These are phyloP conservation scores for Cisticola juncidis DNA, from an alignment of 2,113 vertebrate species.

Conservation along the genomic window DNA sequence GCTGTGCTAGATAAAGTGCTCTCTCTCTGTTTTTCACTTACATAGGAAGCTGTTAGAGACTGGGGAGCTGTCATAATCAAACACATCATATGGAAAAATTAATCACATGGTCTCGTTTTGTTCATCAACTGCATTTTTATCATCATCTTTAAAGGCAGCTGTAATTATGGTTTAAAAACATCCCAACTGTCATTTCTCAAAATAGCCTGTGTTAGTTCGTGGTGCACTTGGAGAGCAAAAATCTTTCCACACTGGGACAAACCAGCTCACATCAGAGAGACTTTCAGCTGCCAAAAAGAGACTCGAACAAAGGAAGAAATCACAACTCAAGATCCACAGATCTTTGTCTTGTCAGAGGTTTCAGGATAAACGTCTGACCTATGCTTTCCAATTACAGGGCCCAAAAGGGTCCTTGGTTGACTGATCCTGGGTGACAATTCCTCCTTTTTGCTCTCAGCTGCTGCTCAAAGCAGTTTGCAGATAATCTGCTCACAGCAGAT, in stretches of 20 bases:
- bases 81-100: not conserved
- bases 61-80: conserved; percentile 24
- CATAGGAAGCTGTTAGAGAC: not conserved
- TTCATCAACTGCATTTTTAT: conserved; percentile 17
- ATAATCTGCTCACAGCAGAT: not conserved
- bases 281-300: not conserved
- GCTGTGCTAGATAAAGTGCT: not conserved
- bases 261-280: not conserved
- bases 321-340: not conserved
- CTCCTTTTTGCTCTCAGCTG: not conserved
- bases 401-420: not conserved
- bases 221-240: not conserved
- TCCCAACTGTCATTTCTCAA: not conserved
- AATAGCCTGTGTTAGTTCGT: not conserved
- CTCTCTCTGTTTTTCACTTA: not conserved
- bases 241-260: not conserved
- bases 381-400: not conserved
- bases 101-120: not conserved
- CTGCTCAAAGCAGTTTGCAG: not conserved
- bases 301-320: not conserved
- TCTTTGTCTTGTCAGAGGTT: not conserved
- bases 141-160: not conserved
- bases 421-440: not conserved
- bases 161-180: conserved; percentile 10
- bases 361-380: not conserved